Conservation (phyloP, 2,797 vertebrate genomes). For the Lycodopsis pacificus region DNA sequence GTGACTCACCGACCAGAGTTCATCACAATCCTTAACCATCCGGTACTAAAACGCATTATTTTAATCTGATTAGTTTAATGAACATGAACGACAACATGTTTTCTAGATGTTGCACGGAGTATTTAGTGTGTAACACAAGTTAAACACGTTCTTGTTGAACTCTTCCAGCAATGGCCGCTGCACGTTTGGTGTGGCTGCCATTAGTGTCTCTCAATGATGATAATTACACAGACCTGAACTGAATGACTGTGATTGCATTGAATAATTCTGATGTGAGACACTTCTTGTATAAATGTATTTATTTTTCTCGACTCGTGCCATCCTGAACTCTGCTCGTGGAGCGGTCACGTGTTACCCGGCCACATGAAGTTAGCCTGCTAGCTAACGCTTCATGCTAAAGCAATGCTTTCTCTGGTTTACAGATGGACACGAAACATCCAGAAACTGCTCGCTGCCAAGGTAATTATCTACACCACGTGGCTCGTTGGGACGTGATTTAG, state of each 20-base stretch:
- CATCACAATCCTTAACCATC: slow-evolving; percentile 68
- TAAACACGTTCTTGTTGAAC: rapidly evolving
- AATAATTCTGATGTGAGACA: slow-evolving; percentile 80
- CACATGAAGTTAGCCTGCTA: not conserved
- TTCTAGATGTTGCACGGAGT: rapidly evolving
- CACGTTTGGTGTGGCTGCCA: rapidly evolving
- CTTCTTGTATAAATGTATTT: rapidly evolving
- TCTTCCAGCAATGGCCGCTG: not conserved
- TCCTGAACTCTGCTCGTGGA: no score
- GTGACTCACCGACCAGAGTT: rapidly evolving
- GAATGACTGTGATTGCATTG: slow-evolving; percentile 83
- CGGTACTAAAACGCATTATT: rapidly evolving
- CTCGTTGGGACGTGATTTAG: rapidly evolving
- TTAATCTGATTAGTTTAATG: rapidly evolving
- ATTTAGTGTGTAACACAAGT: not conserved
- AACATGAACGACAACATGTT: rapidly evolving
- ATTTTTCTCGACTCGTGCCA: rapidly evolving
- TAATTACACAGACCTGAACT: slow-evolving; percentile 75
- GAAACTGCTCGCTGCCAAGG: not conserved
- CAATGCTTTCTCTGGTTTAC: rapidly evolving
- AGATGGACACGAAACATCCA: not conserved
- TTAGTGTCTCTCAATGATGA: slow-evolving; percentile 83
- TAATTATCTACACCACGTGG: not conserved
- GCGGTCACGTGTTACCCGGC: slow-evolving; percentile 52
- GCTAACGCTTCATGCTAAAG: not conserved